A percentile compares a stretch with the other conserved stretches of the same genome.
phyloP scores from a whole-genome alignment of 2,888 invertebrate species.

The Sinotaia quadrata region DNA sequence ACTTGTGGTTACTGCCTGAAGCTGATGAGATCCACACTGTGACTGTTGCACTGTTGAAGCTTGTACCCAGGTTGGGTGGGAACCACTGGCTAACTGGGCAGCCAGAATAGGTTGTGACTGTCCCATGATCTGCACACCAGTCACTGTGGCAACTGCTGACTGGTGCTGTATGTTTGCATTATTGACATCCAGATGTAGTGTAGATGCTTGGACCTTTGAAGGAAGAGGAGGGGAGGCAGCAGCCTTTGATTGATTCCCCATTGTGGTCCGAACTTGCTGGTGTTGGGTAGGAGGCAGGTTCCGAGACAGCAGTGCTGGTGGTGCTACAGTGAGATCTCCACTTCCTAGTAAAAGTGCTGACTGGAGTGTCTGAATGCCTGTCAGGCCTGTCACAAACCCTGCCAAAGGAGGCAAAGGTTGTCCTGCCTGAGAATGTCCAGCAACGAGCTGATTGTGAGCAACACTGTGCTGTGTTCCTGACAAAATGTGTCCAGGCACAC shows the following conservation, averaged over 20 bases:
- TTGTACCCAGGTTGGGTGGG: constrained; percentile 9
- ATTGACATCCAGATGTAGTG: constrained; percentile 6
- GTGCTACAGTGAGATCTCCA: neutral
- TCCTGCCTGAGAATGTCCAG: neutral
- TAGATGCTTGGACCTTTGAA: neutral
- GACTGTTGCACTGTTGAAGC: neutral
- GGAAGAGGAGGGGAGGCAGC: neutral
- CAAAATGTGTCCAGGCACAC: neutral
- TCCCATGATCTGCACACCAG: constrained; percentile 4
- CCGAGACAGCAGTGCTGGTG: constrained; percentile 11
- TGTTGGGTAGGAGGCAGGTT: constrained; percentile 4
- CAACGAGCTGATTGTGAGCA: neutral
- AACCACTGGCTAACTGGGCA: constrained; percentile 13
- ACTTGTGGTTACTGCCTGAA: neutral
- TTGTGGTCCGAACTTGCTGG: neutral
- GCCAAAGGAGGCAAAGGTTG: constrained; percentile 3
- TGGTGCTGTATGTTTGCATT: neutral
- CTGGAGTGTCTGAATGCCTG: neutral
- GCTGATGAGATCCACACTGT: constrained; percentile 1
- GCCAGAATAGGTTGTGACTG: constrained; percentile 3
- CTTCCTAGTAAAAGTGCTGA: constrained; percentile 5
- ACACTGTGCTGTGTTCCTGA: neutral
- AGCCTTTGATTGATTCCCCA: neutral
- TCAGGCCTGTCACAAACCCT: neutral
- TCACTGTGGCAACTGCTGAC: neutral